Conservation (phyloP, 2,797 vertebrate species). For the Chromis chromis region DNA sequence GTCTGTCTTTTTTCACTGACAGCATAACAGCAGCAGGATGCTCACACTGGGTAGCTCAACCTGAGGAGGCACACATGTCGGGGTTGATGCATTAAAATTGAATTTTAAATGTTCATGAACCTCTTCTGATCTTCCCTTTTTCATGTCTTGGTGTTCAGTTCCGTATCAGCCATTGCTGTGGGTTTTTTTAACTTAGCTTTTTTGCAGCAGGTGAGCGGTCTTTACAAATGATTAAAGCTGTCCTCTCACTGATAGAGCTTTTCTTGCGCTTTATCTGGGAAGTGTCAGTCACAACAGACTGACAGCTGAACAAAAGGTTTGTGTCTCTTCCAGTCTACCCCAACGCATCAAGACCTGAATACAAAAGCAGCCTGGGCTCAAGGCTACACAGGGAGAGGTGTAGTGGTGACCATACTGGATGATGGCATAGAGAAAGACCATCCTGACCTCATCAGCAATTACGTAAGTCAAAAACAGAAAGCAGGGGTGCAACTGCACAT, state of each 20-base stretch:
- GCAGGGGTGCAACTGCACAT: neutral
- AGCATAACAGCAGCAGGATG: conserved; percentile 29
- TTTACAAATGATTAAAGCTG: conserved; percentile 22
- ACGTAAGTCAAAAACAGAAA: conserved; percentile 77
- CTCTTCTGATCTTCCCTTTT: conserved; percentile 20
- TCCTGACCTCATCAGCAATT: conserved; percentile 92
- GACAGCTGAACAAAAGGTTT: conserved; percentile 56
- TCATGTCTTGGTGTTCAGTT: conserved; percentile 10
- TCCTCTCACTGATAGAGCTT: neutral
- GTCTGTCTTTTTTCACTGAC: conserved; percentile 33
- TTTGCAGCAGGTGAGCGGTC: neutral
- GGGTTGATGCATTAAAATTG: conserved; percentile 41
- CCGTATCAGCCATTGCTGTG: conserved; percentile 2
- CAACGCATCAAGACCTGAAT: conserved; percentile 91
- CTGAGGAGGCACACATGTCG: conserved; percentile 6
- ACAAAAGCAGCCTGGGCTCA: conserved; percentile 94
- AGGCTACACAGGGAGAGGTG: conserved; percentile 93
- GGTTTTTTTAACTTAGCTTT: neutral
- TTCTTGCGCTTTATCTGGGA: conserved; percentile 27
- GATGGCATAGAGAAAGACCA: conserved; percentile 99
- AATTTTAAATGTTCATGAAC: conserved; percentile 34
- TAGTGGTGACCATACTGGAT: conserved; percentile 96
- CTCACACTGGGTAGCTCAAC: conserved; percentile 15
- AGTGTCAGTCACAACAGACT: conserved; percentile 51
- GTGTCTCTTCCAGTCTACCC: conserved; percentile 84